Conservation (phyloP, 2,888 invertebrate species). For the Cryptus armator region DNA sequence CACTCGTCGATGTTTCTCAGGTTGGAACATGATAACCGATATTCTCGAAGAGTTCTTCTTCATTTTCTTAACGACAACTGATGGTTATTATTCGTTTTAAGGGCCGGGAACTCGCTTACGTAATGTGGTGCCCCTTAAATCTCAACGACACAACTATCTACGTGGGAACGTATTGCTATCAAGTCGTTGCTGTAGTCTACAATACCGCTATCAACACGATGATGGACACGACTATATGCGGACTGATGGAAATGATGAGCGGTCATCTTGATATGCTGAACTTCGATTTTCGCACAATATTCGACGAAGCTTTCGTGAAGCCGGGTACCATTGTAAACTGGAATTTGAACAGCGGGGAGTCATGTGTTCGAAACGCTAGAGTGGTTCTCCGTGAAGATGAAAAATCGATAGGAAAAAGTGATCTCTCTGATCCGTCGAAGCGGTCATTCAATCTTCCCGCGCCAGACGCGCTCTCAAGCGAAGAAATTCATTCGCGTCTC, state of each 20-base stretch:
- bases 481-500: constrained; percentile 51
- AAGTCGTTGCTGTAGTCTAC: constrained; percentile 85
- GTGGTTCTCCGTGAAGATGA: neutral
- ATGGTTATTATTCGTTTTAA: constrained; percentile 6
- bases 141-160: constrained; percentile 83
- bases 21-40: constrained; percentile 21
- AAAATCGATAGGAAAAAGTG: too few relatives aligned
- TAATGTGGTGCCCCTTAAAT: constrained; percentile 86
- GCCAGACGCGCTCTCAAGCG: constrained; percentile 7
- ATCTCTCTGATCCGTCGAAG: neutral
- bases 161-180: constrained; percentile 86
- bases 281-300: constrained; percentile 72
- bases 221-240: constrained; percentile 85
- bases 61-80: neutral
- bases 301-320: constrained; percentile 46
- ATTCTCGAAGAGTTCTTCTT: neutral
- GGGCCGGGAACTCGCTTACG: constrained; percentile 57
- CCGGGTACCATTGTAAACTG: constrained; percentile 3
- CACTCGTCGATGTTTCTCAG: constrained; percentile 75
- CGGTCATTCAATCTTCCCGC: neutral
- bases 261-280: constrained; percentile 86
- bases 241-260: constrained; percentile 85
- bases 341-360: neutral
- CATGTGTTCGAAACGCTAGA: neutral
- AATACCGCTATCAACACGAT: constrained; percentile 86